Evolutionary conservation across 1,140 invertebrate genomes (phyloP).

Genomic region (Battus philenor): DNA sequence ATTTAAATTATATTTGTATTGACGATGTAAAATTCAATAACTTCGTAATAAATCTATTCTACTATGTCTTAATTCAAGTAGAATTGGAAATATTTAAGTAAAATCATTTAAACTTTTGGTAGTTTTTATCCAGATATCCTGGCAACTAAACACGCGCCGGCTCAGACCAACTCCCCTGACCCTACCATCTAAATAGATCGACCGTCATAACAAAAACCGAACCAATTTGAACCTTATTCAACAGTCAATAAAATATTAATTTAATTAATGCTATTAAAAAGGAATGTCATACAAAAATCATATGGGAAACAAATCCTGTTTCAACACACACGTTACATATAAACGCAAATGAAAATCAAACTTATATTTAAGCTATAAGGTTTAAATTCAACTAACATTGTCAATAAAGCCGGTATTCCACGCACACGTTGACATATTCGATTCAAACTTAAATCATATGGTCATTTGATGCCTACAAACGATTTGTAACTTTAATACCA

Average conservation of each 20-base stretch:
- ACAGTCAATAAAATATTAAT: constrained; percentile 23
- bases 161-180: constrained; percentile 37
- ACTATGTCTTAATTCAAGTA: too few relatives aligned
- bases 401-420: constrained; percentile 39
- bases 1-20: too few relatives aligned
- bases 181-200: constrained; percentile 53
- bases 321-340: constrained; percentile 34
- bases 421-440: constrained; percentile 30
- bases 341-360: constrained; percentile 16
- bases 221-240: constrained; percentile 26
- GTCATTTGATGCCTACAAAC: constrained; percentile 22
- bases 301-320: constrained; percentile 69
- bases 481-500: too few relatives aligned
- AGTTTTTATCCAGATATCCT: constrained; percentile 28
- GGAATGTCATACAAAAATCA: constrained; percentile 71
- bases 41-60: too few relatives aligned
- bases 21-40: too few relatives aligned
- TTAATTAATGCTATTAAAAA: constrained; percentile 24
- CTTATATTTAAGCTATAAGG: background rate
- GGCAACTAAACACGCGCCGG: constrained; percentile 25
- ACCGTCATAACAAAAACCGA: constrained; percentile 19
- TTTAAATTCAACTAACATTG: constrained; percentile 3
- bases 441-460: constrained; percentile 66
- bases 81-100: too few relatives aligned
- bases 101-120: constrained; percentile 29